These are phyloP conservation scores for Sebastes steindachneri DNA, from an alignment of 2,797 vertebrate species.

Conservation along the genomic window DNA sequence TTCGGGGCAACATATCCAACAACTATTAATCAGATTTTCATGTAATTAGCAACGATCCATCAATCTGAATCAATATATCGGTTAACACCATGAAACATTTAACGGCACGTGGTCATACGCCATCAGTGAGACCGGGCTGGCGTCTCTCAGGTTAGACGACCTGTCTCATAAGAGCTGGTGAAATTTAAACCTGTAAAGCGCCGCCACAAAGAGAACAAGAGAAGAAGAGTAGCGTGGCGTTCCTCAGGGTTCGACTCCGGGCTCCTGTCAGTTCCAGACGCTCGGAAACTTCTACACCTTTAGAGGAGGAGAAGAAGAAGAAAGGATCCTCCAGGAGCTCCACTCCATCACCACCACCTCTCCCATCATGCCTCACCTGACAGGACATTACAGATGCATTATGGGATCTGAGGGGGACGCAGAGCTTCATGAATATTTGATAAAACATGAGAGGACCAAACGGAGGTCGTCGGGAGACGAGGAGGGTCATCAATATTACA, in stretches of 20 bases:
- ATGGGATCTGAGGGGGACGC: constrained; percentile 70
- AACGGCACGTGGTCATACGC: too few relatives aligned
- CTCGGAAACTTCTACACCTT: constrained; percentile 5
- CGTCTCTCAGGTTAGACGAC: too few relatives aligned
- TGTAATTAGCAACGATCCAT: too few relatives aligned
- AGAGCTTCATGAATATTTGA: constrained; percentile 78
- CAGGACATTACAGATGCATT: constrained; percentile 80
- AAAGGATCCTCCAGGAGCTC: constrained; percentile 43
- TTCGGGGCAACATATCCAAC: background rate
- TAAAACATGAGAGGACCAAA: constrained; percentile 84
- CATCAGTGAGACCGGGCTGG: too few relatives aligned
- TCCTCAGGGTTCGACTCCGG: constrained; percentile 29
- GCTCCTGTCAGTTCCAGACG: background rate
- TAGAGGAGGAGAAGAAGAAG: constrained; percentile 1
- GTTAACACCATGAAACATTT: too few relatives aligned
- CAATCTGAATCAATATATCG: too few relatives aligned
- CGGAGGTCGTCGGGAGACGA: constrained; percentile 74
- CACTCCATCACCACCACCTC: constrained; percentile 40
- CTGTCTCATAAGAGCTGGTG: too few relatives aligned
- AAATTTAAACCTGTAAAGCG: background rate
- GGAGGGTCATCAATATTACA: constrained; percentile 81
- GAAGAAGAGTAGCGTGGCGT: background rate
- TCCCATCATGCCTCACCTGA: constrained; percentile 69
- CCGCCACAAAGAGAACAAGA: background rate
- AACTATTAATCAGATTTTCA: background rate